These are phyloP conservation scores for Allygus modestus DNA, from an alignment of 2,888 invertebrate species.

Conservation along the genomic window DNA sequence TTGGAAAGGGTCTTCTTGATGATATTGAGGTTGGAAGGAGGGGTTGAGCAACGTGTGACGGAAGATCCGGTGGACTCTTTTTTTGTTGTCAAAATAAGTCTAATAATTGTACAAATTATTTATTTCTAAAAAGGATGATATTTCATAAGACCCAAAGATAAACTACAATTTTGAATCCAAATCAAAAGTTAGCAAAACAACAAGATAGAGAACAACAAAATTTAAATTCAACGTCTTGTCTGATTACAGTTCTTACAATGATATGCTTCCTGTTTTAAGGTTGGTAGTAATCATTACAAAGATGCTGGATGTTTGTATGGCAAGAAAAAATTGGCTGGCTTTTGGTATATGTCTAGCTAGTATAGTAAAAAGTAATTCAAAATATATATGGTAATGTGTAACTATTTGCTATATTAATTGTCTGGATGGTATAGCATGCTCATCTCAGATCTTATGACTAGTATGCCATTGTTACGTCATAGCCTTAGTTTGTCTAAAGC, in stretches of 20 bases:
- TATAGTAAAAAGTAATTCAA: background rate
- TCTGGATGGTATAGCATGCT: too few species aligned
- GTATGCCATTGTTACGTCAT: too few species aligned
- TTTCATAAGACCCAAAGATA: background rate
- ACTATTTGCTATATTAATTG: too few species aligned
- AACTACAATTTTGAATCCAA: conserved; percentile 3
- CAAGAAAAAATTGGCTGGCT: background rate
- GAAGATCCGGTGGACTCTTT: conserved; percentile 68
- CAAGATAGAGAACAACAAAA: background rate
- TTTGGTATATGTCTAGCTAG: background rate
- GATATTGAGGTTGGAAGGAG: conserved; percentile 68
- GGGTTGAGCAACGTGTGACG: conserved; percentile 72
- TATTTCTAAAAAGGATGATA: background rate
- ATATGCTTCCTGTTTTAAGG: conserved; percentile 14
- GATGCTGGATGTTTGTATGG: background rate
- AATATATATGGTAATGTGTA: too few species aligned
- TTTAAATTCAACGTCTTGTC: conserved; percentile 9
- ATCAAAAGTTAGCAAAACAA: background rate
- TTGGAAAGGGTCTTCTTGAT: conserved; percentile 68
- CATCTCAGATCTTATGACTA: too few species aligned
- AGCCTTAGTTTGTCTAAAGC: too few species aligned
- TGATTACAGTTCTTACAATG: conserved; percentile 4
- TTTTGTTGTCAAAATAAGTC: conserved; percentile 43
- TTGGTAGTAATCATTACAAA: conserved; percentile 15
- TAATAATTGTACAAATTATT: background rate